Conservation (phyloP, 2,113 vertebrate species). For the Chunga burmeisteri region DNA sequence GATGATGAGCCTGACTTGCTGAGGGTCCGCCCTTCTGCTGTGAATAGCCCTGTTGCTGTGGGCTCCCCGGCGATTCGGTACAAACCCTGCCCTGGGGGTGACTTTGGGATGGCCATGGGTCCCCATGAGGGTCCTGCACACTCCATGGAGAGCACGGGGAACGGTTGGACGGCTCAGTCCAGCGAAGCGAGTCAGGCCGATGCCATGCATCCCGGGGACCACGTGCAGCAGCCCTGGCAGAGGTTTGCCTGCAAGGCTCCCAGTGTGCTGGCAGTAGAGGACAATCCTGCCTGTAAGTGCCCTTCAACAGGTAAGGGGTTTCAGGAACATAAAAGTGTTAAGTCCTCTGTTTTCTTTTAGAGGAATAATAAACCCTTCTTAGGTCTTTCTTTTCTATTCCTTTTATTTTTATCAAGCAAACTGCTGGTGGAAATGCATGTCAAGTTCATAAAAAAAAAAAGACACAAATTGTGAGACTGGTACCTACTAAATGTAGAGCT, state of each 20-base stretch:
- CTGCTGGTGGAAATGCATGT: background rate
- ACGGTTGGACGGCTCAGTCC: background rate
- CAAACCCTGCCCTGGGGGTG: slow-evolving; percentile 55
- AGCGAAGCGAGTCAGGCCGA: slow-evolving; percentile 62
- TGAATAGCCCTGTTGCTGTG: slow-evolving; percentile 11
- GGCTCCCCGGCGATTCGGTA: slow-evolving; percentile 25
- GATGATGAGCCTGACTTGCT: slow-evolving; percentile 80
- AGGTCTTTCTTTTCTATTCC: background rate
- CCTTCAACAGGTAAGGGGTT: slow-evolving; percentile 78
- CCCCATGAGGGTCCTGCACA: background rate
- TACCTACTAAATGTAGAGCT: background rate
- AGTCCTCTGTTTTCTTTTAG: background rate
- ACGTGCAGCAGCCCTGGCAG: slow-evolving; percentile 73
- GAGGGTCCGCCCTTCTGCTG: background rate
- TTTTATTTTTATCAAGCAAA: background rate
- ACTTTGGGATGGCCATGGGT: background rate
- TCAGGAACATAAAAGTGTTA: background rate
- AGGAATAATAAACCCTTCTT: background rate
- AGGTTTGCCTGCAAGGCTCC: slow-evolving; percentile 72
- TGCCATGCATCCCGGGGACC: slow-evolving; percentile 70
- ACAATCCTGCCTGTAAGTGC: slow-evolving; percentile 65
- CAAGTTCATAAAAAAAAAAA: background rate
- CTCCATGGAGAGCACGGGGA: slow-evolving; percentile 17
- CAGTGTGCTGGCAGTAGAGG: slow-evolving; percentile 58
- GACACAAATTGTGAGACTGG: background rate